Conservation (phyloP, 1,140 invertebrate genomes). For the Magallana angulata region DNA sequence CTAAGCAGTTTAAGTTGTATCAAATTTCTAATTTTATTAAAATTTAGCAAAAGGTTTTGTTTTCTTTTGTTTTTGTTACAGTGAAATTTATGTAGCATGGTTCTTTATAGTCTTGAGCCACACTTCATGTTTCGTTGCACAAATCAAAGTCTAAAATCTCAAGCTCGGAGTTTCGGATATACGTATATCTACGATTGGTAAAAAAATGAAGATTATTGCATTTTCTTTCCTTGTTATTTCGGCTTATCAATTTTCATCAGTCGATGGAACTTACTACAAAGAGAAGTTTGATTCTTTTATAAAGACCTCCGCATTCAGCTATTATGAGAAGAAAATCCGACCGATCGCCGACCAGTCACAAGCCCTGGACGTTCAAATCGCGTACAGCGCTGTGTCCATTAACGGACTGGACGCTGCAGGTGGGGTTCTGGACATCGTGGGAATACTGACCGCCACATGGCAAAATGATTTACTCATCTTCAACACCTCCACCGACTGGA, state of each 20-base stretch:
- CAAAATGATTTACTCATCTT: constrained; percentile 43
- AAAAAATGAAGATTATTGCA: not conserved
- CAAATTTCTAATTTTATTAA: no score
- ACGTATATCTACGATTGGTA: not conserved
- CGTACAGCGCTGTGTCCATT: constrained; percentile 34
- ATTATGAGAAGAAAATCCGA: constrained; percentile 43
- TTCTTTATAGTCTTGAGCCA: no score
- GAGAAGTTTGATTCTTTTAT: constrained; percentile 28
- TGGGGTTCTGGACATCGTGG: constrained; percentile 43
- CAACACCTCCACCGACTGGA: constrained; percentile 36
- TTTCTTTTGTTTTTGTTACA: no score
- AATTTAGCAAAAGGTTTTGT: no score
- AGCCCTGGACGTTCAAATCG: constrained; percentile 34
- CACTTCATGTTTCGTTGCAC: no score
- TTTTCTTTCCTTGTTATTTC: not conserved
- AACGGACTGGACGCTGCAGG: constrained; percentile 42
- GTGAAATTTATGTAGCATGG: no score
- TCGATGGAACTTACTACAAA: not conserved
- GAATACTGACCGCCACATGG: constrained; percentile 48
- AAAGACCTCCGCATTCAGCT: constrained; percentile 2
- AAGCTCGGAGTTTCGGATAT: no score
- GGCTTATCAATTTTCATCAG: not conserved
- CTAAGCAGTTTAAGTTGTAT: no score
- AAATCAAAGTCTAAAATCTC: no score
- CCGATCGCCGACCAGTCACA: constrained; percentile 44